Conservation (phyloP, 2,888 invertebrate genomes). For the Ichneumoninae sp. region DNA sequence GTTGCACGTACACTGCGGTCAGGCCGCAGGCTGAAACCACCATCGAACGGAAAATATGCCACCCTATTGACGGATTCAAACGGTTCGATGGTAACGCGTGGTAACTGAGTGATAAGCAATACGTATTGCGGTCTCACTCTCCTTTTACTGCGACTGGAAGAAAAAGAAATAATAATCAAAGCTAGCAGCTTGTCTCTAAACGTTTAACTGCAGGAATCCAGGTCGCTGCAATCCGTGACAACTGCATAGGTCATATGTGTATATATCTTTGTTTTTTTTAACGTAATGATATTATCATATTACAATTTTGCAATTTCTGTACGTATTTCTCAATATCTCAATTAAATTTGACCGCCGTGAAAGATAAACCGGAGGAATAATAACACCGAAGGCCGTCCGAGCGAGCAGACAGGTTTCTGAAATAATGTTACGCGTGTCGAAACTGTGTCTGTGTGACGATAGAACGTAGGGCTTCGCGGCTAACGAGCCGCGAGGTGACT, state of each 20-base stretch:
- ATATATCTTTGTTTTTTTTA: background rate
- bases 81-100: conserved; percentile 53
- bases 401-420: conserved; percentile 5
- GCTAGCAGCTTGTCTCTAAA: background rate
- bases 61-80: conserved; percentile 73
- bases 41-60: conserved; percentile 64
- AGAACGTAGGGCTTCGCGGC: conserved; percentile 52
- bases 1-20: conserved; percentile 52
- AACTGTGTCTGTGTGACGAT: conserved; percentile 29
- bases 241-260: background rate
- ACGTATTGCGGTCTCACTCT: conserved; percentile 38
- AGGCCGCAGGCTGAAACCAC: conserved; percentile 61
- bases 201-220: background rate
- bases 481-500: conserved; percentile 54
- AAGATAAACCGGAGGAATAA: background rate
- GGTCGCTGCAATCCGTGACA: background rate
- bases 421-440: conserved; percentile 4
- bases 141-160: conserved; percentile 14
- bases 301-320: background rate
- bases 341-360: background rate
- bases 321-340: background rate
- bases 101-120: conserved; percentile 53
- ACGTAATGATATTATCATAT: background rate
- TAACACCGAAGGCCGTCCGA: conserved; percentile 6
- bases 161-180: conserved; percentile 2